A percentile compares a stretch with the other conserved stretches of the same genome.
These are phyloP conservation scores for Turritopsis rubra DNA, from an alignment of 30 jellyfish, hydroid and myxozoan genomes.

Conservation along the genomic window DNA sequence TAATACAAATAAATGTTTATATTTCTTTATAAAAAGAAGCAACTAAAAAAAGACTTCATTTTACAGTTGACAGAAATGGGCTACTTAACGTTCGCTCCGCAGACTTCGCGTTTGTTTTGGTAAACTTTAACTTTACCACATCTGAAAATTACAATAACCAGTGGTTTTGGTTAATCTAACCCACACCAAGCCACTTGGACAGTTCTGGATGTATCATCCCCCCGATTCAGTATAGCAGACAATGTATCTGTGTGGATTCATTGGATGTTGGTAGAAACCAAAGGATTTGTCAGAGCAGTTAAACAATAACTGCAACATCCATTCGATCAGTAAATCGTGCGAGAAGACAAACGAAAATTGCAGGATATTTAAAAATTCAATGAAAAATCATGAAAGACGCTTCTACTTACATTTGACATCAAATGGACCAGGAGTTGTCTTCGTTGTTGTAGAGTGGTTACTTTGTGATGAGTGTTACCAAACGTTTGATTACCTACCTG, in stretches of 20 bases:
- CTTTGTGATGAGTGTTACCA: background rate
- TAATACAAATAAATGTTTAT: background rate
- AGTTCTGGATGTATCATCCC: background rate
- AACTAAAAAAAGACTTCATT: background rate
- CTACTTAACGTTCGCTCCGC: background rate
- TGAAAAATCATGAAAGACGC: background rate
- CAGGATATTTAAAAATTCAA: too few relatives aligned
- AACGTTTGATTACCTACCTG: slow-evolving; percentile 5
- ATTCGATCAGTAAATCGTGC: too few relatives aligned
- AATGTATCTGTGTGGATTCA: slow-evolving; percentile 6
- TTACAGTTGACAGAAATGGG: background rate
- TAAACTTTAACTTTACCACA: slow-evolving; percentile 6
- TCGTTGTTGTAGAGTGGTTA: background rate
- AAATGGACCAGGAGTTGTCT: background rate
- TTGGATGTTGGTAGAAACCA: slow-evolving; percentile 9
- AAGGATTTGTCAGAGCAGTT: slow-evolving; percentile 1
- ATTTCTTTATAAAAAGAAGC: background rate
- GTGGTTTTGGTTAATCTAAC: background rate
- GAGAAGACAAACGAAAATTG: too few relatives aligned
- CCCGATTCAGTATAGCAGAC: background rate
- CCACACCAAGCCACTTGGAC: slow-evolving; percentile 10
- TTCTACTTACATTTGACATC: background rate
- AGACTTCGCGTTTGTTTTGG: background rate
- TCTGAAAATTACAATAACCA: slow-evolving; percentile 1
- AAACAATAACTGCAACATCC: too few relatives aligned